Evolutionary conservation across 2,888 invertebrate genomes (phyloP).

Genomic region (Lottia gigantea): DNA sequence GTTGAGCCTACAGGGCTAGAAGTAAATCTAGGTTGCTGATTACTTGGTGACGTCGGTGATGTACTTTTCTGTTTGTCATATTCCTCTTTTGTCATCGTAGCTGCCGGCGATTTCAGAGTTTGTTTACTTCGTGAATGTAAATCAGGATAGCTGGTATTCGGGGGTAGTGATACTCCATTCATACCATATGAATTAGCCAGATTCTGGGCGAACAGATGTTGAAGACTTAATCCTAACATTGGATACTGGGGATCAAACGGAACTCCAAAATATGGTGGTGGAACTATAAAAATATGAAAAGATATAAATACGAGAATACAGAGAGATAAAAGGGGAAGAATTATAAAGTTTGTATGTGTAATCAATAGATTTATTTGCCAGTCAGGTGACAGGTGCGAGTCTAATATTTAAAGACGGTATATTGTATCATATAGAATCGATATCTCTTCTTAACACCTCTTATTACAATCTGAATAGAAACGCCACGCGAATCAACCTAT

Average conservation of each 20-base stretch:
- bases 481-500: background rate
- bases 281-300: constrained; percentile 1
- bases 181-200: background rate
- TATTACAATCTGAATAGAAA: constrained; percentile 7
- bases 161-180: constrained; percentile 1
- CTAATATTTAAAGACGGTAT: background rate
- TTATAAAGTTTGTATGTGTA: background rate
- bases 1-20: constrained; percentile 6
- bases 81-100: constrained; percentile 4
- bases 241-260: constrained; percentile 6
- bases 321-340: background rate
- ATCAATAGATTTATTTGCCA: background rate
- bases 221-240: background rate
- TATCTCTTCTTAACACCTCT: background rate
- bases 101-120: background rate
- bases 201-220: constrained; percentile 1
- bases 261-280: background rate
- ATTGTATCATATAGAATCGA: constrained; percentile 3
- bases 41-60: background rate
- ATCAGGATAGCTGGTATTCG: background rate
- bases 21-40: background rate
- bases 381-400: constrained; percentile 7
- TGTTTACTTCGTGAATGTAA: background rate
- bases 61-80: background rate
- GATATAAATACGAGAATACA: background rate